phyloP scores from a whole-genome alignment of 2,113 vertebrate species.

The Danionella cerebrum region DNA sequence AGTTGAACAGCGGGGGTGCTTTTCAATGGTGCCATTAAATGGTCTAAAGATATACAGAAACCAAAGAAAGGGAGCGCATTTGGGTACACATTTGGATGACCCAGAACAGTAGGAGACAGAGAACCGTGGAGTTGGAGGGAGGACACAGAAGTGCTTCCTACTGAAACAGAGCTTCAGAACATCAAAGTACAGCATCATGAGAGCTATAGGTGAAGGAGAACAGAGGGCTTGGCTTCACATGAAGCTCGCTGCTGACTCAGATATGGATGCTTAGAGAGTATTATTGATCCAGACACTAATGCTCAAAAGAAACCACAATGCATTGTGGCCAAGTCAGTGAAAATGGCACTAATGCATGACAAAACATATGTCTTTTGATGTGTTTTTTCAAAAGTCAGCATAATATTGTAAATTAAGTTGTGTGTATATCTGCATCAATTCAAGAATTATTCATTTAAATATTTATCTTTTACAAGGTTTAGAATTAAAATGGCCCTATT shows the following conservation, averaged over 20 bases:
- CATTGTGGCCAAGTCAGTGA: neutral
- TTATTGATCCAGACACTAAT: constrained; percentile 42
- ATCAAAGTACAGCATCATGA: neutral
- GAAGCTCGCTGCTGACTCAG: constrained; percentile 39
- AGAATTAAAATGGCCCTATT: too few species aligned
- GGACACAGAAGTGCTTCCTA: constrained; percentile 11
- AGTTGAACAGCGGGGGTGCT: neutral
- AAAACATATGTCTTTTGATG: too few species aligned
- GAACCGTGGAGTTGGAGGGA: neutral
- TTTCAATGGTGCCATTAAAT: neutral
- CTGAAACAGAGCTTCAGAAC: neutral
- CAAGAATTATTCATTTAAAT: too few species aligned
- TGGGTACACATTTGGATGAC: constrained; percentile 3
- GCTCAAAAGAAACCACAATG: neutral
- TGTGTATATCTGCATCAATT: neutral
- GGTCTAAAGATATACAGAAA: neutral
- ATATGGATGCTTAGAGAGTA: constrained; percentile 13
- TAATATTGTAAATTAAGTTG: too few species aligned
- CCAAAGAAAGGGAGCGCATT: neutral
- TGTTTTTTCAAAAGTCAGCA: too few species aligned
- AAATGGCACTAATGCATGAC: too few species aligned
- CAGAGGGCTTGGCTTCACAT: neutral
- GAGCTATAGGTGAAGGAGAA: neutral
- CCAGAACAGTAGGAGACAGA: neutral
- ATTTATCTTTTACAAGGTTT: too few species aligned